Evolutionary conservation across 2,113 vertebrate genomes (phyloP).

Genomic region (Cephalopholis sonnerati): DNA sequence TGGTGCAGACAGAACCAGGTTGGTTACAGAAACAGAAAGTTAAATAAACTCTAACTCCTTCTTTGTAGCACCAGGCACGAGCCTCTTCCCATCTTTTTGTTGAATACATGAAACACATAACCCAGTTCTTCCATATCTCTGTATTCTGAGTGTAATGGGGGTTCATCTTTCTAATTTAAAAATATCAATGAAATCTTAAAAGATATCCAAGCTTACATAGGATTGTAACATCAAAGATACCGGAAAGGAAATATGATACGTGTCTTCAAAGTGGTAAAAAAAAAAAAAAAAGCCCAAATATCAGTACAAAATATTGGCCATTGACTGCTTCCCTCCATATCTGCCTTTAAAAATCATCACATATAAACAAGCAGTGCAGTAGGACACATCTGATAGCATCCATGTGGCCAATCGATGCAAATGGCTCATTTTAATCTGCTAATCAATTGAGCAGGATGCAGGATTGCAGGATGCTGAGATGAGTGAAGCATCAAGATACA

Average conservation of each 20-base stretch:
- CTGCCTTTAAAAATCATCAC: not conserved
- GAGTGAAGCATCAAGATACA: slow-evolving; percentile 7
- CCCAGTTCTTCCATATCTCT: no score
- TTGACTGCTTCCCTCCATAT: no score
- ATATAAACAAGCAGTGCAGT: not conserved
- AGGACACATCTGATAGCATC: not conserved
- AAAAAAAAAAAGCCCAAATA: not conserved
- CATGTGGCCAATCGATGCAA: slow-evolving; percentile 8
- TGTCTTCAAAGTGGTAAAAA: not conserved
- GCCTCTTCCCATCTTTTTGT: no score
- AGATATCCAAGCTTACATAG: no score
- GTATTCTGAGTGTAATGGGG: no score
- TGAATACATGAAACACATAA: no score
- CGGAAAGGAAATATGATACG: not conserved
- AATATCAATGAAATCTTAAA: no score
- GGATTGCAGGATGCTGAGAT: not conserved
- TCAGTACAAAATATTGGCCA: not conserved
- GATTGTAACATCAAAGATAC: not conserved
- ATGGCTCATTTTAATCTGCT: slow-evolving; percentile 34
- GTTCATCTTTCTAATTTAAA: no score
- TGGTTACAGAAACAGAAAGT: no score
- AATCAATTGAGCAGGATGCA: slow-evolving; percentile 38
- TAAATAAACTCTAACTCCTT: no score
- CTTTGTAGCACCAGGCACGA: no score
- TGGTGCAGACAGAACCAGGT: no score